Evolutionary conservation across 2,113 vertebrate genomes (phyloP), one percentile per base, ranked within the genome.

Genomic region (Xiphophorus maculatus): DNA sequence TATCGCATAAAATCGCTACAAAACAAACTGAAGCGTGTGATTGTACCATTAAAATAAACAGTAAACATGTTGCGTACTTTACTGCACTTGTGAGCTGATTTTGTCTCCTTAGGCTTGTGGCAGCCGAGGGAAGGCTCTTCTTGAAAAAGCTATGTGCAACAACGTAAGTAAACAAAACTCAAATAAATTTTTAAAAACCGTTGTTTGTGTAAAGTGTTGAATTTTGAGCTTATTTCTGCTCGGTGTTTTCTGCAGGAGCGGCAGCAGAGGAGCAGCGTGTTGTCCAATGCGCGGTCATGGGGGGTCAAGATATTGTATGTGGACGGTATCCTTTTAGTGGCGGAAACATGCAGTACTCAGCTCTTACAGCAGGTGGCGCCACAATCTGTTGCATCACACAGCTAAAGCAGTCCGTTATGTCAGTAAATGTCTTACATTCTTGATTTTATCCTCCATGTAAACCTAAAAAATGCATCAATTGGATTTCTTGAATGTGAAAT

Each of bases 71-170:
- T 48, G 17, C 22, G 7, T 54, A 54, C 22, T 25, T 69, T 37
- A 74, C 17, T 74, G 0, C 30, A 27, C 62, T 27, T 74, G 11
- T 69, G 5, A 22, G 6, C 33, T 73, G 9, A 19, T 0, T 67
- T 81, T 85, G 65, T 86, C 29, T 72, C 33, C 19, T 0, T 92
- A 97, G 96, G 87, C 76, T 0, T 95, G 94, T 77, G 82, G 95
- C 82, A 97, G 97, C 86, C 92, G 96, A 35, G 96, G 96, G 3
- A 97, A 94, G 88, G 95, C 95, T 27, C 89, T 97, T 30, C 91
- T 97, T 74, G 95, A 95, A 92, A 96, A 95, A 88, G 97, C 95
- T 77, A 96, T 96, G 79, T 93, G 93, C 83, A 96, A 96, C 73
- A 95, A 96, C 84, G 96, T 97, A 80, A 94, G 95, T 93, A 15